Base-by-base conservation (phyloP, 2,113 vertebrate genomes). In the Notarius lentiginosus region DNA sequence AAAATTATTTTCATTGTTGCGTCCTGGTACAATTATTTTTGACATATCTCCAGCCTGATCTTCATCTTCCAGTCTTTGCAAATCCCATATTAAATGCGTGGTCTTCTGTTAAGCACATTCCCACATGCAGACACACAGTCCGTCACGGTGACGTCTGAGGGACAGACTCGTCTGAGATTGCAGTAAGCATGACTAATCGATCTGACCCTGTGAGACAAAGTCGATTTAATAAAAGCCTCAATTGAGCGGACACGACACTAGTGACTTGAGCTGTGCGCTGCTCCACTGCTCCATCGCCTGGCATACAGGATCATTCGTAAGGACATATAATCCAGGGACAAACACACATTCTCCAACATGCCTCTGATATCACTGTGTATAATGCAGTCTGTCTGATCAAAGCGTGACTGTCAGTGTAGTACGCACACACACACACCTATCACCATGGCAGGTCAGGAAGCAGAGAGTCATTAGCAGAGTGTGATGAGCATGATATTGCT, bases 161-260 rank as follows among this genome's bases (percentile, higher is more conserved):
- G 76, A 87, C 86, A 86, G 84, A 87, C 51, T 84, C 18, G 77
- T 27, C 79, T 34, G 79, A 41, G 51, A 81, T 87, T 4, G 47
- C 72, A 63, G 63, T 84, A 86, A 88, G 84, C 51, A 58, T 60
- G 56, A 81, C 87, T 90, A 90, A 90, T 90, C 58, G 66, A 90
- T 86, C 82, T 90, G 89, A 90, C 89, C 87, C 87, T 65, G 63
- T 86, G 79, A 90, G 89, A 90, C 89, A 86, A 90, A 90, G 84
- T 79, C 89, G 87, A 88, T 88, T 90, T 90, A 88, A 90, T 90
- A 88, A 88, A 85, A 90, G 83, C 86, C 73, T 86, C 82, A 90
- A 90, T 73, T 89, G 89, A 89, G 89, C 84, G 84, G 83, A 79
- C 86, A 87, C 72, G 84, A 83, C 84, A 88, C 73, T 55, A 65